phyloP scores from a whole-genome alignment of 2,888 invertebrate species.

The Heterodera filipjevi region DNA sequence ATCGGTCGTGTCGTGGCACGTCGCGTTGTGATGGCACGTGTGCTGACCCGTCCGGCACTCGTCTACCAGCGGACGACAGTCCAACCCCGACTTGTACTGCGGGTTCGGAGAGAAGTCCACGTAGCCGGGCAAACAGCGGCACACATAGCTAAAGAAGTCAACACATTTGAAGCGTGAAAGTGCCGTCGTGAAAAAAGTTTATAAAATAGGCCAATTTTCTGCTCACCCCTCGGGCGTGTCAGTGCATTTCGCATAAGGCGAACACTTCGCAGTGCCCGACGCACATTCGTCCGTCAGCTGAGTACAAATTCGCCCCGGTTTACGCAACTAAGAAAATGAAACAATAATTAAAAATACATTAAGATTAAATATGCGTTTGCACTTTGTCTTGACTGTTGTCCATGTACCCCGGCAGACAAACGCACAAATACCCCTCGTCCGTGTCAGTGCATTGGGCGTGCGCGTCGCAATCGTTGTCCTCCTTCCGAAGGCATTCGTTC shows the following conservation, averaged over 20 bases:
- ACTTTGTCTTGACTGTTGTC: conserved; percentile 52
- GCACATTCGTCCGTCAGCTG: conserved; percentile 61
- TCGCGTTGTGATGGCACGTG: conserved; percentile 42
- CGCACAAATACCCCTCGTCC: conserved; percentile 53
- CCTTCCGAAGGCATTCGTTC: conserved; percentile 52
- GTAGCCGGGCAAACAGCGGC: conserved; percentile 63
- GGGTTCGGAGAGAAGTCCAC: conserved; percentile 65
- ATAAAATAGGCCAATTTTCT: background rate
- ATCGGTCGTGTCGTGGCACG: conserved; percentile 48
- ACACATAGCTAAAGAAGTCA: conserved; percentile 52
- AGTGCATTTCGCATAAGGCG: conserved; percentile 62
- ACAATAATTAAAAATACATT: conserved; percentile 53
- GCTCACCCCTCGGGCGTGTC: conserved; percentile 66
- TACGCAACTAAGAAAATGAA: conserved; percentile 39
- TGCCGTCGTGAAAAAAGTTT: no score
- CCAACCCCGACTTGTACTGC: conserved; percentile 52
- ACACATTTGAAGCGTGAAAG: background rate
- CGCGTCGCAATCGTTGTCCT: conserved; percentile 29
- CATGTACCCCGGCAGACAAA: conserved; percentile 59
- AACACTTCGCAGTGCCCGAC: conserved; percentile 57
- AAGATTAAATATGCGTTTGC: conserved; percentile 37
- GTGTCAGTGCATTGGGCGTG: conserved; percentile 59
- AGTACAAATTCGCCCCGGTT: conserved; percentile 61
- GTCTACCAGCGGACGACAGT: conserved; percentile 60
- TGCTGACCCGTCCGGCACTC: conserved; percentile 60